Base-by-base conservation (phyloP, 2,888 invertebrate genomes). In the Cinara cedri region DNA sequence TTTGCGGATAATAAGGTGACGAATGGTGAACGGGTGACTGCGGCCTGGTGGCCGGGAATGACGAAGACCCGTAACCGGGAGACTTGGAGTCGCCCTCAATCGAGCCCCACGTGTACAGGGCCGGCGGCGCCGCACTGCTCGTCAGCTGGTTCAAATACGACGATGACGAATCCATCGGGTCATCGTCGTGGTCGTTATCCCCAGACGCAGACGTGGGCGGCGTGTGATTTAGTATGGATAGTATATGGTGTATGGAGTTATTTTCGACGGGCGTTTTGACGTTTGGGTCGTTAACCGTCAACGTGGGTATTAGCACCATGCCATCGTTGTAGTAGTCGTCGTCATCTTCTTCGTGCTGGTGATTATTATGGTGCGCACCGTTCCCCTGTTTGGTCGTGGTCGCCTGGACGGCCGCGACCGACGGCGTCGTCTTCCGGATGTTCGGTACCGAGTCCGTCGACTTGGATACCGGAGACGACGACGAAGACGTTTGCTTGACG, bases 141-240 rank as follows among this genome's bases (percentile, higher is more conserved):
- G 82, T 8, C 82, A 83, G 60, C n/a, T 71, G 51, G 13, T 75
- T 49, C 3, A 14, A 13, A 42, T 72, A 75, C 1, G 86, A 84
- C 16, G 86, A 85, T 84, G 84, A 85, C 10, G 86, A 86, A 2
- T 86, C 85, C 0, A 85, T 65, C 65, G 51, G 51, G 54, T 63
- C 74, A 3, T 8, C 13, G 16, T 71, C 16, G 14, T 42, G 24
- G 57, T 46, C 46, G 46, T 21, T 13, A 10, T 3, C 44, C 44
- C 16, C 63, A 11, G 51, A 11, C 9, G 83, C 82, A 1, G 83
- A 81, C 21, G 81, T 65, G 11, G 82, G 62, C 1, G 75, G 81
- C 26, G 86, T 86, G 21, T 86, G 85, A 65, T 87, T 87, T 19
- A 88, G 83, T 68, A 88, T 85, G 0, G 86, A 86, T 46, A 88